These are phyloP conservation scores for Lota lota DNA, from an alignment of 2,113 vertebrate species.

Conservation along the genomic window DNA sequence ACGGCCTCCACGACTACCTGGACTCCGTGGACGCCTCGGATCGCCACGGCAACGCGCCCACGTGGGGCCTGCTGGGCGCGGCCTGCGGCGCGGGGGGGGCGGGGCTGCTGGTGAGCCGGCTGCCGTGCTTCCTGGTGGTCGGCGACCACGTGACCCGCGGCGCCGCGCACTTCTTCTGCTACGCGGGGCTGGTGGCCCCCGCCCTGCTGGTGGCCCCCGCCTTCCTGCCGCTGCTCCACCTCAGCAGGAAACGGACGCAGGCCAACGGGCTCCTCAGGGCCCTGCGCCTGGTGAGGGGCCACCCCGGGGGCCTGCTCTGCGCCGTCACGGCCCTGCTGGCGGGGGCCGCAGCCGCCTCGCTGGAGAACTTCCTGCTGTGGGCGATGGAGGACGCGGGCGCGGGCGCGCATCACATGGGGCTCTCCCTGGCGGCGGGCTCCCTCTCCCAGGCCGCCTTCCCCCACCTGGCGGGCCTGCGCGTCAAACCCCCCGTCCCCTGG, in stretches of 20 bases:
- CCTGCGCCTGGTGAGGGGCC: slow-evolving; percentile 66
- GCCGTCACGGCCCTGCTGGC: slow-evolving; percentile 71
- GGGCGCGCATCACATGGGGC: slow-evolving; percentile 80
- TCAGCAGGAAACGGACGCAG: slow-evolving; percentile 53
- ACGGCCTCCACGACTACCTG: slow-evolving; percentile 84
- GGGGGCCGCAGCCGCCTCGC: slow-evolving; percentile 49
- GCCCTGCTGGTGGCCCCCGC: slow-evolving; percentile 52
- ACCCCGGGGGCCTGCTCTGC: slow-evolving; percentile 70
- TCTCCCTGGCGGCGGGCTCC: slow-evolving; percentile 64
- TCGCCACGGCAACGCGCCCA: slow-evolving; percentile 60
- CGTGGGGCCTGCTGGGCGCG: slow-evolving; percentile 75
- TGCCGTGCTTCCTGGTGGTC: slow-evolving; percentile 64
- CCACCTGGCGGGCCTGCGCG: slow-evolving; percentile 55
- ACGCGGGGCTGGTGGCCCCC: slow-evolving; percentile 53
- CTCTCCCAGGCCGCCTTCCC: slow-evolving; percentile 75
- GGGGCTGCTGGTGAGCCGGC: slow-evolving; percentile 68
- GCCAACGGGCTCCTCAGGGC: slow-evolving; percentile 69
- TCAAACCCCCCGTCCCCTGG: slow-evolving; percentile 63
- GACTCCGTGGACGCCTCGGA: slow-evolving; percentile 84
- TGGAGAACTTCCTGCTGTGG: slow-evolving; percentile 86
- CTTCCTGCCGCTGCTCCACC: slow-evolving; percentile 68
- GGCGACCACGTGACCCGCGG: slow-evolving; percentile 27
- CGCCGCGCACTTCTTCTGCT: slow-evolving; percentile 77
- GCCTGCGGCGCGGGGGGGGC: slow-evolving; percentile 68
- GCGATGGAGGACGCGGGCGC: slow-evolving; percentile 82